phyloP scores from a whole-genome alignment of 2,113 vertebrate genomes.

The Dissostichus mawsoni region DNA sequence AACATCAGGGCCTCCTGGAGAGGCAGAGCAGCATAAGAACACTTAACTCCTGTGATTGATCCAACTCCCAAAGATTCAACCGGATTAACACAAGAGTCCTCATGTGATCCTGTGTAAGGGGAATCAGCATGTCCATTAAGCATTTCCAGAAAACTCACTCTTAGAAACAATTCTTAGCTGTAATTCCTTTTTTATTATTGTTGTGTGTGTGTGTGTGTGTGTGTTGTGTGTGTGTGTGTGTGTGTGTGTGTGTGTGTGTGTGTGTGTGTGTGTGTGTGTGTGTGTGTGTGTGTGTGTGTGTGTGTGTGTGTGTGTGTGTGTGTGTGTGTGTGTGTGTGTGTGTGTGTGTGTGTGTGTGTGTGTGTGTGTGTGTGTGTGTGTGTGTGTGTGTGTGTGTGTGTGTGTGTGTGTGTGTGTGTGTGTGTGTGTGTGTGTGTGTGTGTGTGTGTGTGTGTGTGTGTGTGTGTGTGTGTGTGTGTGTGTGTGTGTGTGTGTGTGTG shows the following conservation, averaged over 20 bases:
- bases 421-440: too few relatives aligned
- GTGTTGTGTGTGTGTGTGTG: constrained; percentile 24
- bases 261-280: background rate
- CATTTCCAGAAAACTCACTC: constrained; percentile 45
- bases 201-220: constrained; percentile 34
- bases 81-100: constrained; percentile 29
- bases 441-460: constrained; percentile 14
- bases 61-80: constrained; percentile 33
- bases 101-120: constrained; percentile 39
- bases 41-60: constrained; percentile 49
- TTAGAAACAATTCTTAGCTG: constrained; percentile 36
- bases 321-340: too few relatives aligned
- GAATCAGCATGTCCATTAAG: constrained; percentile 25
- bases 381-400: too few relatives aligned
- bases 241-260: constrained; percentile 11
- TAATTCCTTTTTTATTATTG: constrained; percentile 60
- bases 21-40: constrained; percentile 24
- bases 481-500: constrained; percentile 11
- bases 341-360: too few relatives aligned
- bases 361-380: too few relatives aligned
- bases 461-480: constrained; percentile 32
- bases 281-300: too few relatives aligned
- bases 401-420: too few relatives aligned
- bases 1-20: constrained; percentile 40
- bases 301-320: too few relatives aligned